phyloP scores from a whole-genome alignment of 1,140 invertebrate species.

The Drosophila funebris region DNA sequence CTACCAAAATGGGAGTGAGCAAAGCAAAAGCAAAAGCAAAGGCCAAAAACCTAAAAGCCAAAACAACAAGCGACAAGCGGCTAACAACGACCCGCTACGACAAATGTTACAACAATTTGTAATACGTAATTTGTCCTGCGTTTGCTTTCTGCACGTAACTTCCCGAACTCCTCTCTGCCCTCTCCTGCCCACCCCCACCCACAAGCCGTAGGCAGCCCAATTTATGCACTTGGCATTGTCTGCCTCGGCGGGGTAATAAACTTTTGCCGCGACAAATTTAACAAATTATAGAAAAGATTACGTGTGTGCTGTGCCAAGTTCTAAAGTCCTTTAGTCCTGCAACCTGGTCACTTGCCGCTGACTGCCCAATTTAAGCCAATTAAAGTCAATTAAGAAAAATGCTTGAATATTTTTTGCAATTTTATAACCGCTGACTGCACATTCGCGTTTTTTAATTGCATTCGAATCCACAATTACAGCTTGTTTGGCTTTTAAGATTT shows the following conservation, averaged over 20 bases:
- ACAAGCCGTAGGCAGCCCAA: slow-evolving; percentile 55
- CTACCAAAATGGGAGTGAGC: neutral
- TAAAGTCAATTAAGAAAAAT: slow-evolving; percentile 69
- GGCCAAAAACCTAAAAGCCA: slow-evolving; percentile 29
- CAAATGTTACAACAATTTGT: slow-evolving; percentile 66
- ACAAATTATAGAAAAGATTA: slow-evolving; percentile 82
- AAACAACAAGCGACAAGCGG: slow-evolving; percentile 26
- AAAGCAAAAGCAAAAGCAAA: slow-evolving; percentile 7
- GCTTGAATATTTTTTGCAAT: slow-evolving; percentile 18
- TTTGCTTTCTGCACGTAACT: slow-evolving; percentile 21
- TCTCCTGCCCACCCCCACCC: neutral
- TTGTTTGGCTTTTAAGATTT: neutral
- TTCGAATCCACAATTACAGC: slow-evolving; percentile 27
- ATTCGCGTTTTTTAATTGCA: slow-evolving; percentile 39
- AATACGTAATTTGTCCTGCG: slow-evolving; percentile 72
- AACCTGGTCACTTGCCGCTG: too few species aligned
- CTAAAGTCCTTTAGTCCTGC: neutral
- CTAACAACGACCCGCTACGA: slow-evolving; percentile 18
- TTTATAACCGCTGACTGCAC: neutral
- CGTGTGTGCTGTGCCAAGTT: slow-evolving; percentile 51
- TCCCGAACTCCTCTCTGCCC: neutral
- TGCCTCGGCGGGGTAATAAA: slow-evolving; percentile 70
- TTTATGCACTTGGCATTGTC: slow-evolving; percentile 76
- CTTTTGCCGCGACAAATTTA: slow-evolving; percentile 80
- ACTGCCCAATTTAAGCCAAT: slow-evolving; percentile 67